Evolutionary conservation across 2,113 vertebrate species (phyloP), one percentile per base, ranked within the genome.

Genomic region (Rissa tridactyla): DNA sequence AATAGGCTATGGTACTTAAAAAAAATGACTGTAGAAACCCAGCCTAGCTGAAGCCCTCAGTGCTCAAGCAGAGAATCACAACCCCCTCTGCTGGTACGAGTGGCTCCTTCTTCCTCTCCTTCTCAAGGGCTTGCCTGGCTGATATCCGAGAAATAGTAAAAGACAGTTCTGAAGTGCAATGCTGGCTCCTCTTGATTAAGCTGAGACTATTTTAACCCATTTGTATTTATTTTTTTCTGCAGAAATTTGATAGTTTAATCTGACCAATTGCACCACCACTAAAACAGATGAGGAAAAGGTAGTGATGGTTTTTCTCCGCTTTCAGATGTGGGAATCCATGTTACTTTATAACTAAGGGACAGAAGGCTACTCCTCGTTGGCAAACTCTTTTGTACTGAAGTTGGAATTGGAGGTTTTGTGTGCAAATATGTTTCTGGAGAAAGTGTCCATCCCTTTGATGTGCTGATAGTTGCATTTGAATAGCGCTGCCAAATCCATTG

Each of bases 11-110:
- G 76, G 32, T 72, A 71, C 86, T 95, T 91, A 36, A 81, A 38
- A 79, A 73, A 96, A 95, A 61, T 46, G 57, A 38, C 25, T 54
- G 13, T 65, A 72, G 69, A 80, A 22, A 95, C 62, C 26, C 84
- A 73, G 88, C 58, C 34, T 90, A 49, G 94, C 57, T 2, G 90
- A 86, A 96, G 88, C n/a, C 64, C 47, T 25, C 5, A 1, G 32
- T 44, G 17, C 42, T 89, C 38, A 44, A 15, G 60, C 30, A 64
- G 90, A 57, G 65, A 93, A 87, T 64, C 73, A 94, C 81, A 91
- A 86, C 64, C 95, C 88, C 87, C 95, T 98, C 73, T 90, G 65
- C 80, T 94, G 90, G 92, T 73, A 44, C 0, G 10, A 91, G 55
- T 34, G 62, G 66, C 25, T 49, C 44, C 80, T 88, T 65, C 84